Conservation (phyloP, 2,888 invertebrate species). For the Drosophila diplacantha region DNA sequence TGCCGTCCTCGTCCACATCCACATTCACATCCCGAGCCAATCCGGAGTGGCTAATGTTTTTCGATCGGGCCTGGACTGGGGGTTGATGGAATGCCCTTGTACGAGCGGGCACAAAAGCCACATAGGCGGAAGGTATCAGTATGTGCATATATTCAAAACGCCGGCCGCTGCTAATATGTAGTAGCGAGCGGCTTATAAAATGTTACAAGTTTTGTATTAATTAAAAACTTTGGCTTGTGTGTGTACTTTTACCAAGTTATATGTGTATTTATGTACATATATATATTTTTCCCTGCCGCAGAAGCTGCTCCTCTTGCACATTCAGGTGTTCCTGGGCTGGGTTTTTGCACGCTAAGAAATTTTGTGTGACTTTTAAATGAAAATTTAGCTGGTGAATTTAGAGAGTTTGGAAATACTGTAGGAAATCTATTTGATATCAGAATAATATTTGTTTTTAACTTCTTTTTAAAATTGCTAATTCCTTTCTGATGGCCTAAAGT, state of each 20-base stretch:
- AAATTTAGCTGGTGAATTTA: neutral
- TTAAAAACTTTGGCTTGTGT: constrained; percentile 72
- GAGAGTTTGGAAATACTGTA: neutral
- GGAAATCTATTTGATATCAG: neutral
- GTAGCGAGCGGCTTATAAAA: constrained; percentile 67
- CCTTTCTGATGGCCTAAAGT: no score
- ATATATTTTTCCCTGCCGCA: constrained; percentile 36
- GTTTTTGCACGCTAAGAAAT: neutral
- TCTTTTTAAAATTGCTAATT: neutral
- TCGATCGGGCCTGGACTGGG: constrained; percentile 6
- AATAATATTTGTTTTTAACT: neutral
- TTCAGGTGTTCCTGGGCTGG: constrained; percentile 27
- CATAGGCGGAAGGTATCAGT: constrained; percentile 9
- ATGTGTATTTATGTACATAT: constrained; percentile 7
- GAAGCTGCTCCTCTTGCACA: constrained; percentile 40
- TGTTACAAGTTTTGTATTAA: constrained; percentile 75
- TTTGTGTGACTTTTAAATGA: neutral
- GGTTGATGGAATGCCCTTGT: constrained; percentile 38
- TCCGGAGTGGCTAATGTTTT: constrained; percentile 32
- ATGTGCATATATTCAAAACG: constrained; percentile 31
- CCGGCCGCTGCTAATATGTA: constrained; percentile 49
- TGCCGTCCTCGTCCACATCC: constrained; percentile 20
- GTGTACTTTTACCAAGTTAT: constrained; percentile 56
- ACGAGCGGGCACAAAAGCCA: constrained; percentile 12
- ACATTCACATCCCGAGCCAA: constrained; percentile 11